phyloP scores from a whole-genome alignment of 2,113 vertebrate genomes.

The Heptranchias perlo region DNA sequence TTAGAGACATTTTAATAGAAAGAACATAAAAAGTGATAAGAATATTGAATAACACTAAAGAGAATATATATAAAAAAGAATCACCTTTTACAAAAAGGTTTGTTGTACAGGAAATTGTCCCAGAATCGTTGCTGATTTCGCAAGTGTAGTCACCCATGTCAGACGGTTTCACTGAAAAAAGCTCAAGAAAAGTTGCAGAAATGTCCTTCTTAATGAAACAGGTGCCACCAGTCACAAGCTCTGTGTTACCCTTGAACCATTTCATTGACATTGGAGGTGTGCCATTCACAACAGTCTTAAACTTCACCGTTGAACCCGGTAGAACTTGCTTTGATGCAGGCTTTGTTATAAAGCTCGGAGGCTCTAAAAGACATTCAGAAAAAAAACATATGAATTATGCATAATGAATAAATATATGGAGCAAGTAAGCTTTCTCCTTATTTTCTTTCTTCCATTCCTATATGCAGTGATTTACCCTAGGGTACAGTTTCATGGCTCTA shows the following conservation, averaged over 20 bases:
- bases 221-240: conserved; percentile 75
- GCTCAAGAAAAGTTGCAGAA: conserved; percentile 77
- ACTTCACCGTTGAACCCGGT: conserved; percentile 74
- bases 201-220: conserved; percentile 89
- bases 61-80: conserved; percentile 46
- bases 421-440: not conserved
- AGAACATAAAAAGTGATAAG: not conserved
- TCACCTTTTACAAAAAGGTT: conserved; percentile 93
- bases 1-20: not conserved
- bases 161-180: conserved; percentile 76
- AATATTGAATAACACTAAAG: not conserved
- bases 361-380: conserved; percentile 72
- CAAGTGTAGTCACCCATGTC: conserved; percentile 84
- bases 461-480: not conserved
- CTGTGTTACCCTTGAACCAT: conserved; percentile 85
- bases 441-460: not conserved
- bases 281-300: conserved; percentile 78
- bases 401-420: not conserved
- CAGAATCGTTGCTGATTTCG: conserved; percentile 83
- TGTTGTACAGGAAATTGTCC: conserved; percentile 73
- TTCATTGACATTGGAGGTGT: conserved; percentile 76
- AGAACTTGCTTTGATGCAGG: conserved; percentile 76
- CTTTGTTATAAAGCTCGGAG: conserved; percentile 75
- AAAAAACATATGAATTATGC: conserved; percentile 44
- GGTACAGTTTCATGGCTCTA: not conserved